phyloP scores from a whole-genome alignment of 1,140 invertebrate genomes.

The Charaxes varanes region DNA sequence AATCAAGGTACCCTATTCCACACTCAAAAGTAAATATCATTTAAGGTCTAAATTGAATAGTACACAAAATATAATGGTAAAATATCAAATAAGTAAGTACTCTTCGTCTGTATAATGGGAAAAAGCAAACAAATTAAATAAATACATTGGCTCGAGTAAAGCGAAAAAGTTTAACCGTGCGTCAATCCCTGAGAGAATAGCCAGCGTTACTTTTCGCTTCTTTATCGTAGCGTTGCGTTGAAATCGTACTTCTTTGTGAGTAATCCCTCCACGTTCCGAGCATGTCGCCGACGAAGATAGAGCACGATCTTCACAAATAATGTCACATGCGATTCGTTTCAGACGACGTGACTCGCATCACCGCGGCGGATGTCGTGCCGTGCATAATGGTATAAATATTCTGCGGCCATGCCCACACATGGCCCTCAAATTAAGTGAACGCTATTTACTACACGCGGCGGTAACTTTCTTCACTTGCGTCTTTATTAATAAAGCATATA shows the following conservation, averaged over 20 bases:
- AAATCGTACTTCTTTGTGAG: slow-evolving; percentile 73
- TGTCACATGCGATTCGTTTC: slow-evolving; percentile 74
- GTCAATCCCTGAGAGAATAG: slow-evolving; percentile 60
- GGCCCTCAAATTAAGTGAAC: slow-evolving; percentile 67
- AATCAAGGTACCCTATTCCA: too few relatives aligned
- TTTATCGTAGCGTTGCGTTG: slow-evolving; percentile 69
- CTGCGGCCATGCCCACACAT: slow-evolving; percentile 68
- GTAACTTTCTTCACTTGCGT: slow-evolving; percentile 48
- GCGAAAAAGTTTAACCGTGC: slow-evolving; percentile 44
- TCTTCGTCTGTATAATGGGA: too few relatives aligned
- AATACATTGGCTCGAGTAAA: slow-evolving; percentile 8
- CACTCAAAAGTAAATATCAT: too few relatives aligned
- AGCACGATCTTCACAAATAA: slow-evolving; percentile 74
- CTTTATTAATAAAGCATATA: slow-evolving; percentile 58
- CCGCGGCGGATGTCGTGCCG: slow-evolving; percentile 53
- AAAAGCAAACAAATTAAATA: too few relatives aligned
- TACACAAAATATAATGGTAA: too few relatives aligned
- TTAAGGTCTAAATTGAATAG: too few relatives aligned
- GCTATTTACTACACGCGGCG: slow-evolving; percentile 57
- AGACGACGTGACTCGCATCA: slow-evolving; percentile 68
- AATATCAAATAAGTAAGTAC: too few relatives aligned
- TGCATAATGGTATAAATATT: slow-evolving; percentile 73
- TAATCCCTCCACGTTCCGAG: slow-evolving; percentile 68
- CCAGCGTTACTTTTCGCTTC: slow-evolving; percentile 61
- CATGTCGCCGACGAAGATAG: slow-evolving; percentile 71